A percentile compares a stretch with the other conserved stretches of the same genome.
Evolutionary conservation across 92 coral and sea anemone species (phyloP).

Genomic region (Phymanthus crucifer): DNA sequence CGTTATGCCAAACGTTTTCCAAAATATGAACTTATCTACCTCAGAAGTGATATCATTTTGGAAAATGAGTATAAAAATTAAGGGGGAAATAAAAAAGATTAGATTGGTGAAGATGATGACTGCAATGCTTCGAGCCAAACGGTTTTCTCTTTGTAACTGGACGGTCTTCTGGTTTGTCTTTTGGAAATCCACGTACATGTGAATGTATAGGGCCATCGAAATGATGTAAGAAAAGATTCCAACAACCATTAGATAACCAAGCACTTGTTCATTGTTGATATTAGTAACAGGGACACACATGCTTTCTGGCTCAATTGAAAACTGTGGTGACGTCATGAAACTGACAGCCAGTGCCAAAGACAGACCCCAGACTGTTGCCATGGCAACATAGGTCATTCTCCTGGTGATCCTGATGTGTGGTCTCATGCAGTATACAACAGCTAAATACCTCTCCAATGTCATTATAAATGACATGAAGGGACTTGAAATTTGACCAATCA

Average conservation of each 20-base stretch:
- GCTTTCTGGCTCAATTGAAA: neutral
- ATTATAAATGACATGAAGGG: slow-evolving; percentile 5
- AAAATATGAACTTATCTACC: no score
- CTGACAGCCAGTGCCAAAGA: neutral
- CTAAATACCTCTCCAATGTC: slow-evolving; percentile 23
- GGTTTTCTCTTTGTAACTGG: slow-evolving; percentile 27
- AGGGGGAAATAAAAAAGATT: slow-evolving; percentile 37
- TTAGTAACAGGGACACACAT: neutral
- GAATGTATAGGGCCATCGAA: slow-evolving; percentile 1
- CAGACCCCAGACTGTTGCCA: neutral
- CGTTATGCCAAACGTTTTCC: no score
- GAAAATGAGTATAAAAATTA: no score
- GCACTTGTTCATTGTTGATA: neutral
- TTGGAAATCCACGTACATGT: slow-evolving; percentile 11
- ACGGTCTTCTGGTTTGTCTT: slow-evolving; percentile 12
- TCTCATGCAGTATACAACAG: slow-evolving; percentile 18
- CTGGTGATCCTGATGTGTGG: neutral
- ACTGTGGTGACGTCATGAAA: no score
- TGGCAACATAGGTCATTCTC: neutral
- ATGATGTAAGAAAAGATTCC: neutral
- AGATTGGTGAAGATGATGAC: slow-evolving; percentile 34
- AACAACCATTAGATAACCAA: neutral
- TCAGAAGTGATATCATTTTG: no score
- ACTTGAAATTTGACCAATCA: neutral
- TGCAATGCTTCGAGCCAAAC: slow-evolving; percentile 36